Base-by-base conservation (phyloP, 2,797 vertebrate genomes). In the Agapornis canus region DNA sequence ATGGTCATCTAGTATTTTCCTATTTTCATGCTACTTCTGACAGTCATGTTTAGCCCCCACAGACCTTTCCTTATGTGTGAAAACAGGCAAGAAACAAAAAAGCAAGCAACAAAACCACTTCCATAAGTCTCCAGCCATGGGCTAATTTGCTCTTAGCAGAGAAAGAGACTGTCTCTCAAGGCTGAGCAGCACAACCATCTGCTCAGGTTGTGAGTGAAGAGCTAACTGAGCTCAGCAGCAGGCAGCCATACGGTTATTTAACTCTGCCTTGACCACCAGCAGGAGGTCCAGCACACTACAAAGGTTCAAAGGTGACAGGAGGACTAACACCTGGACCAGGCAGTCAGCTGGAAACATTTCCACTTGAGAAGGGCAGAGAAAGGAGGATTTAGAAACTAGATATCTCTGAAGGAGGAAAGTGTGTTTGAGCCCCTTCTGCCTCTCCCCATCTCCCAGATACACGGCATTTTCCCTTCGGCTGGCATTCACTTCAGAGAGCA, bases 151-250 rank as follows among this genome's bases (percentile, higher is more conserved):
- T 73, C 39, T 78, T 75, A 56, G 59, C 82, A 94, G 45, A 79
- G 80, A 86, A 73, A 72, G 68, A 73, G 86, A 9, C 47, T 25
- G 63, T 76, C 59, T 85, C 73, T 86, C 73, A 85, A 95, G 82
- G 56, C 87, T 80, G 85, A 94, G 95, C 89, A 92, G 60, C 71
- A 93, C 65, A 95, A 11, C 93, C 95, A 97, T 96, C 93, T 95
- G 92, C 90, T 96, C 88, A 54, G 75, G 72, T 57, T 77, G 77
- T 54, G 85, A 92, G 54, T 11, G 82, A 79, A 5, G 42, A 78
- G 85, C 65, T 91, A 54, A 85, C 82, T 17, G 84, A 95, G 81
- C 93, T 71, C 70, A 49, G 82, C 56, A 94, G 77, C 79, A 86
- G 82, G 89, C 83, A 80, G 82, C 65, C 86, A 54, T 84, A 81